These are phyloP conservation scores for Enhydra lutris DNA, from an alignment of 2,113 vertebrate species.

Conservation along the genomic window DNA sequence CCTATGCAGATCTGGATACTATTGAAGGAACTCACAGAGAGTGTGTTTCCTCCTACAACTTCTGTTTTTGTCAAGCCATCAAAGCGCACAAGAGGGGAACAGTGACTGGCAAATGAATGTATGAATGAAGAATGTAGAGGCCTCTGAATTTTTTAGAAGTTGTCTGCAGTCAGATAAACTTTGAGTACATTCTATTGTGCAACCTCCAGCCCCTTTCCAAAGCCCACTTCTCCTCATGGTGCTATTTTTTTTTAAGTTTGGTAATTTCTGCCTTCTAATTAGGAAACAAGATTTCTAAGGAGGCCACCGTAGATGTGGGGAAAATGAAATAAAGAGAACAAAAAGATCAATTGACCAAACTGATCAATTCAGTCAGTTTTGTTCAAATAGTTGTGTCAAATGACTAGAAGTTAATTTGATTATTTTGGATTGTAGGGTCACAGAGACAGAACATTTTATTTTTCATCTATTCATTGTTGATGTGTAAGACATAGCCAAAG, in stretches of 20 bases:
- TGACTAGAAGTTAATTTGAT: background rate
- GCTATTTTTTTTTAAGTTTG: background rate
- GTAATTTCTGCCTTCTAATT: constrained; percentile 4
- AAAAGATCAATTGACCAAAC: background rate
- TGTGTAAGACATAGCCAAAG: background rate
- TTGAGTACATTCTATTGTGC: background rate
- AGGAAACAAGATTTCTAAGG: constrained; percentile 1
- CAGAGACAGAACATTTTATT: background rate
- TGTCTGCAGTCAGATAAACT: background rate
- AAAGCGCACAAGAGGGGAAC: background rate
- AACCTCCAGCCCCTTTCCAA: background rate
- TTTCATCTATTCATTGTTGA: background rate
- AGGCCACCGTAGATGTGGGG: background rate
- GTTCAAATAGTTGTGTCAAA: constrained; percentile 2
- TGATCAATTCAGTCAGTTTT: background rate
- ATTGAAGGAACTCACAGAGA: background rate
- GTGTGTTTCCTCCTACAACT: background rate
- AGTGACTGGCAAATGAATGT: background rate
- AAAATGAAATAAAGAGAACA: background rate
- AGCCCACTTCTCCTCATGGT: background rate
- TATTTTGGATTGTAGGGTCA: background rate
- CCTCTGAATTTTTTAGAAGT: background rate
- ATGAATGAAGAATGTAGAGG: background rate
- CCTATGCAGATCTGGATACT: background rate
- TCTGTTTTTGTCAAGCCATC: background rate